Conservation (phyloP, 2,113 vertebrate species). For the Elachura formosa region DNA sequence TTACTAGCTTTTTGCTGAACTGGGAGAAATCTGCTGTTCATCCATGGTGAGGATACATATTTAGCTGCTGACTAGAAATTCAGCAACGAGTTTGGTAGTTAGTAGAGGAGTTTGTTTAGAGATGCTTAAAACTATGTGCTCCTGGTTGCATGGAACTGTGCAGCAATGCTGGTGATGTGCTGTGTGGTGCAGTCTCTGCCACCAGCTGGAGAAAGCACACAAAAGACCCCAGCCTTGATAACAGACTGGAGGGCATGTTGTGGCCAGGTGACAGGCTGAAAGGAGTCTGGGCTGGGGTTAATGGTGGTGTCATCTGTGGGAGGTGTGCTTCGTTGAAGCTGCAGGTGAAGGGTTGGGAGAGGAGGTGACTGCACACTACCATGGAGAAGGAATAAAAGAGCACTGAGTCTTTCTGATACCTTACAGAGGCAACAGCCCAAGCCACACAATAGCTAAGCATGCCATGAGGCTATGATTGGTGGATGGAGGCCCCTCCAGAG, state of each 20-base stretch:
- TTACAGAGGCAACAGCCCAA: neutral
- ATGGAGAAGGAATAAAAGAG: neutral
- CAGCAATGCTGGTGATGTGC: neutral
- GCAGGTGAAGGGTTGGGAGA: neutral
- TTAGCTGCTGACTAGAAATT: neutral
- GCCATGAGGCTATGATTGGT: neutral
- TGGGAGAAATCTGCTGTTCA: neutral
- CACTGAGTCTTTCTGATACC: neutral
- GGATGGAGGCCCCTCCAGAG: neutral
- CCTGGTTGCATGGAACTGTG: neutral
- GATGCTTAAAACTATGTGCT: neutral
- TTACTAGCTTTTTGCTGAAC: neutral
- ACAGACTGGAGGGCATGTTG: neutral
- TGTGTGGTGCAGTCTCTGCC: fast-evolving
- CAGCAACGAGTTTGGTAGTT: neutral
- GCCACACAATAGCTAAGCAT: neutral
- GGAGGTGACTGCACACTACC: neutral
- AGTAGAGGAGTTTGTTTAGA: neutral
- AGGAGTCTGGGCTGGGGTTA: neutral
- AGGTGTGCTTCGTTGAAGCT: neutral
- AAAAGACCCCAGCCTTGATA: neutral
- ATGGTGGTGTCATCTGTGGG: neutral
- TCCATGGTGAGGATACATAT: neutral
- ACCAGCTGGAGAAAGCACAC: neutral
- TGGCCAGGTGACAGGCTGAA: neutral